Base-by-base conservation (phyloP, 2,888 invertebrate species). In the Leptopterna dolabrata region DNA sequence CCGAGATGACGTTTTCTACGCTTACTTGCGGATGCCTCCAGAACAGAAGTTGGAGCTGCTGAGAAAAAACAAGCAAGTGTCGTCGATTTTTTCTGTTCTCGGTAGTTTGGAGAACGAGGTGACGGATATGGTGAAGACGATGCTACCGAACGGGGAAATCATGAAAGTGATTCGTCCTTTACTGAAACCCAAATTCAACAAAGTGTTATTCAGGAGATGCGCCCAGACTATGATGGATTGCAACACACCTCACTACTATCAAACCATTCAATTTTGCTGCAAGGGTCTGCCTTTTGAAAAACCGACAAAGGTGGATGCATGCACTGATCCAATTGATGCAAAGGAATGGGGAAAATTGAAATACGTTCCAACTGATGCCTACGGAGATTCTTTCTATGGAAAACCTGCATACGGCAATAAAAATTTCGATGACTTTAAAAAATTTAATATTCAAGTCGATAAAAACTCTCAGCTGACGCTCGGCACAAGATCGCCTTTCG, bases 1-100 rank as follows among this genome's bases (percentile, higher is more conserved):
- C 1, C 41, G 85, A 29, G 85, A 85, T 30, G 85, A 85, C 30
- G 85, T 85, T 4, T 85, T 85, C 24, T 30, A 47, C 73, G 85
- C 85, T 7, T 85, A 85, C 16, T 73, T 85, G 13, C 71, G 51
- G 13, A 43, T 85, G n/a, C 76, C 85, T 4, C 76, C 85, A 9
- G 73, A 71, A n/a, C 43, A 85, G n/a, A 85, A 85, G 30, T 47
- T 85, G 71, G 27, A 41, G n/a, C 30, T 85, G 27, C 47, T 85
- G 47, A 71, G 45, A 16, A 85, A 73, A 24, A 73, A 85, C 29
- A 83, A 83, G 29, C 83, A 83, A 70, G 83, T 83, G 19, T 83
- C 83, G 24, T 27, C 63, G 0, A 83, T 83, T 9, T 83, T 83
- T 24, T 36, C 83, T 3, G 83, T 83, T 0, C 70, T 83, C 24